Evolutionary conservation across 2,113 vertebrate genomes (phyloP).

Genomic region (Coturnix japonica): DNA sequence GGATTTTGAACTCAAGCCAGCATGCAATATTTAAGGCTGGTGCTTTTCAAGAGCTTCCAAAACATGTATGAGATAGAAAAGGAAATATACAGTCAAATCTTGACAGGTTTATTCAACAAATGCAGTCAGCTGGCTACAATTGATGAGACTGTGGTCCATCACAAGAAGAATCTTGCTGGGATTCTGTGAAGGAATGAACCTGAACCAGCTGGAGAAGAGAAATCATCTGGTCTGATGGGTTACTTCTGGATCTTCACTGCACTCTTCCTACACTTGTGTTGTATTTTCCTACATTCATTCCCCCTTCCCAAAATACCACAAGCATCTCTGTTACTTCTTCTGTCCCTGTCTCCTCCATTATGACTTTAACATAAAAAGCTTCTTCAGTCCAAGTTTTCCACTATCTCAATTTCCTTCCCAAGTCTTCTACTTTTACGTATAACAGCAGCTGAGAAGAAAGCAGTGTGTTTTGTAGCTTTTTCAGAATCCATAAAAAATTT

Average conservation of each 20-base stretch:
- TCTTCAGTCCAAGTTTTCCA: neutral
- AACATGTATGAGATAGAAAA: neutral
- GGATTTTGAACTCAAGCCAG: constrained; percentile 1
- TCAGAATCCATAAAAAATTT: neutral
- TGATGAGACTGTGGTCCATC: neutral
- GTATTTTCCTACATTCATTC: neutral
- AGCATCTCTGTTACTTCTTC: neutral
- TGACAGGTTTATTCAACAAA: neutral
- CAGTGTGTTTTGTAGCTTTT: neutral
- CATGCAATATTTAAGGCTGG: neutral
- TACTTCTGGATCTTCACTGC: neutral
- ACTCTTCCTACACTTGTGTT: neutral
- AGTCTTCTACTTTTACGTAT: neutral
- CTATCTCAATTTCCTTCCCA: neutral
- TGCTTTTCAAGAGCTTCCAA: constrained; percentile 2
- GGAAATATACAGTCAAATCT: neutral
- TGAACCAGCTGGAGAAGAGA: neutral
- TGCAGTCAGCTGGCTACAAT: neutral
- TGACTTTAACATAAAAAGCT: neutral
- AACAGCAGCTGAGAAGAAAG: neutral
- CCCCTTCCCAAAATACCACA: neutral
- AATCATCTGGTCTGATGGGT: neutral
- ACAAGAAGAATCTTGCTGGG: neutral
- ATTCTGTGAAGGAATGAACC: neutral
- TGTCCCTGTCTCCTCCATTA: neutral